These are phyloP conservation scores for Colaptes auratus DNA, from an alignment of 2,113 vertebrate species.

Conservation along the genomic window DNA sequence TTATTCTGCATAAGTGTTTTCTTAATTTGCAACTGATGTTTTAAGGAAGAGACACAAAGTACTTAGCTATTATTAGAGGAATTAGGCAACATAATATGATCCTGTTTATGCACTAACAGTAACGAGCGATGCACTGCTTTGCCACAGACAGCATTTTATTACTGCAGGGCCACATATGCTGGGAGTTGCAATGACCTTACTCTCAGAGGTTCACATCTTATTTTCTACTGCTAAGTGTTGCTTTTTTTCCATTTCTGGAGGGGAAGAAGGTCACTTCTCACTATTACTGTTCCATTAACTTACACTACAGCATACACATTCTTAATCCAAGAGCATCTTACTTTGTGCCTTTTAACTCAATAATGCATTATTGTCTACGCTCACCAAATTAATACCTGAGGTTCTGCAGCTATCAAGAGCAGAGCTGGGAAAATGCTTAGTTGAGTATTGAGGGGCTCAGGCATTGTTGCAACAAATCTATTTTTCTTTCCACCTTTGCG, in stretches of 20 bases:
- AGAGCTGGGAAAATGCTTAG: background rate
- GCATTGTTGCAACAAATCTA: background rate
- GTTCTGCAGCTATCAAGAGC: background rate
- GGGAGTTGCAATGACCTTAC: constrained; percentile 52
- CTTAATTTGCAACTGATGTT: constrained; percentile 20
- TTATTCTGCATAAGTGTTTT: background rate
- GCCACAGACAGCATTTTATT: constrained; percentile 60
- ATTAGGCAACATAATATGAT: background rate
- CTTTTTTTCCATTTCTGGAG: constrained; percentile 67
- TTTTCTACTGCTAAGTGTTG: constrained; percentile 65
- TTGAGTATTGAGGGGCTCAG: background rate
- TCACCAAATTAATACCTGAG: constrained; percentile 26
- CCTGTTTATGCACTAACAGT: constrained; percentile 17
- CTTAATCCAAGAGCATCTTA: constrained; percentile 51
- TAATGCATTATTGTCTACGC: constrained; percentile 6
- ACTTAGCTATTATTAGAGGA: constrained; percentile 32
- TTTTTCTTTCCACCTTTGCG: background rate
- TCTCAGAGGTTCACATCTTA: constrained; percentile 65
- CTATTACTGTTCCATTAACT: constrained; percentile 71
- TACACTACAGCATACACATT: constrained; percentile 36
- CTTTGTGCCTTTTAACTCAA: constrained; percentile 25
- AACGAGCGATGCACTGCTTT: background rate
- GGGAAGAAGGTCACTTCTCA: constrained; percentile 68
- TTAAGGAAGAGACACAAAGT: background rate
- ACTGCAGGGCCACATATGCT: constrained; percentile 39